Base-by-base conservation (phyloP, 2,113 vertebrate genomes). In the Passer domesticus region DNA sequence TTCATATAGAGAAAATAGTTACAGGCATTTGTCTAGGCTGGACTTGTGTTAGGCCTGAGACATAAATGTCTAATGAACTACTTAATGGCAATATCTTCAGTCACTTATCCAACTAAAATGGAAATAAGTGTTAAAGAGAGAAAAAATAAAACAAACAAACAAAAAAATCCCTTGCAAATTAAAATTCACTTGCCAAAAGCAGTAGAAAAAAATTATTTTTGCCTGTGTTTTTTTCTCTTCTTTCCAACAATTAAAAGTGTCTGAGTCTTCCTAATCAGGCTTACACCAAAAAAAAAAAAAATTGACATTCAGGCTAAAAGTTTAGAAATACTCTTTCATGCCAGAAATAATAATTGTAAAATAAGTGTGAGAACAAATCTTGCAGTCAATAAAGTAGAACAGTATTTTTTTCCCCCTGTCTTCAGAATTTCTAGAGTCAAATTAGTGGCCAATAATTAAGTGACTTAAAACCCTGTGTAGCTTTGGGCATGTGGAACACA, bases 141-240 rank as follows among this genome's bases (percentile, higher is more conserved):
- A 47, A 37, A 53, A n/a, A n/a, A 19, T 7, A 12, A 47, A 16
- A 17, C 5, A 2, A 37, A 47, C 5, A 7, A 19, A 30, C 6
- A 39, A 1, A 27, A 43, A 46, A n/a, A 18, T 8, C 13, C 2
- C 3, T 14, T 3, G 0, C 1, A 76, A 49, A 63, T 47, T 58
- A 53, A 81, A 81, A 83, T n/a, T 0, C 1, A 6, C 14, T 50
- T 52, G 2, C 9, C 19, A 85, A 75, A 70, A 85, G 2, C 20
- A 63, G 8, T 12, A 16, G 1, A 5, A 18, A 66, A 66, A 60
- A 52, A 13, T 60, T 58, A 13, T 7, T 56, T 89, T 46, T 66
- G 1, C 6, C 11, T 33, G 4, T 44, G 11, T 6, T 69, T 73
- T 64, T 80, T 67, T 55, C 7, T 76, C 35, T 72, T 66, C 15